Base-by-base conservation (phyloP, 2,888 invertebrate genomes). In the Serripes groenlandicus region DNA sequence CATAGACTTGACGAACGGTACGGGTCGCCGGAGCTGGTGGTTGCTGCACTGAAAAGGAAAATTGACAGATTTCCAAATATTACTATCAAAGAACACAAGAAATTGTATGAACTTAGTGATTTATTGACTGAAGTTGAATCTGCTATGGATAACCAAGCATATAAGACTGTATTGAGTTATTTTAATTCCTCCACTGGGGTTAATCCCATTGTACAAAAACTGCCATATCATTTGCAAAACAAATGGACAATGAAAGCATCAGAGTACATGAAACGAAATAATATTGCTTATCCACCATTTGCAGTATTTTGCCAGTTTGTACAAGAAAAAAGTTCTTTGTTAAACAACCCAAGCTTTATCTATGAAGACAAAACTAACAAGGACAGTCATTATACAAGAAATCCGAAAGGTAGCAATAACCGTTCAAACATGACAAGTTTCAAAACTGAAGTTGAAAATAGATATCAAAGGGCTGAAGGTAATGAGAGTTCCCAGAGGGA, bases 141-240 rank as follows among this genome's bases (percentile, higher is more conserved):
- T 7, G 21, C 66, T 0, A 87, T 82, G 56, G 23, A 75, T 30
- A 49, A 84, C 62, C 62, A 42, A 35, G 49, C 54, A 49, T 83
- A 81, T 73, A 21, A 11, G 23, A 28, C 62, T 26, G 28, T 83
- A 15, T 37, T 84, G 28, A 54, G 74, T 15, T 81, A 84, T 58
- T 82, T 82, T 28, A 72, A 87, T 64, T 82, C 80, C 15, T 79
- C 82, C 9, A 28, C 68, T 18, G 82, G 87, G 15, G 72, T 87
- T 15, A 74, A 42, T 11, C 75, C 64, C 18, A 81, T 83, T n/a
- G 69, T 69, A 28, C 49, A 69, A 52, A 69, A 52, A 18, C 66
- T 66, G 66, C 66, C 66, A 26, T 66, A 35, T 23, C 34, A 66
- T 32, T 35, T 66, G 34, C 66, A 66, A 66, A 18, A 66, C n/a